phyloP scores from a whole-genome alignment of 2,888 invertebrate genomes.

The Pecten maximus region DNA sequence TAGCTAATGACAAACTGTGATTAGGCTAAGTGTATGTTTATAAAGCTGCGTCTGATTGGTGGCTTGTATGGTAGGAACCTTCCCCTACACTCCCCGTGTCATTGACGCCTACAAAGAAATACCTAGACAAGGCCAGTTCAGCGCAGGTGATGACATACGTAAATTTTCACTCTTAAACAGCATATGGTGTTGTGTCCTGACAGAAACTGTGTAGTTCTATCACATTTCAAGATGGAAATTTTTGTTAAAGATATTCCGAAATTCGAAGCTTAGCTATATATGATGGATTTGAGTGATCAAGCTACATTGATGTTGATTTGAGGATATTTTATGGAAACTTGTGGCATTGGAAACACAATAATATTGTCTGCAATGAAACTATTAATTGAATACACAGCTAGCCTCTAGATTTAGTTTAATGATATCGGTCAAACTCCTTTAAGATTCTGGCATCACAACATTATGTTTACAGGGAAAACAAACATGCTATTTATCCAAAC shows the following conservation, averaged over 20 bases:
- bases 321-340: neutral
- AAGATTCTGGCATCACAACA: neutral
- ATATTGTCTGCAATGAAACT: neutral
- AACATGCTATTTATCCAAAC: neutral
- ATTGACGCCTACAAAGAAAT: constrained; percentile 7
- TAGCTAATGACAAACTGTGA: neutral
- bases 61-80: neutral
- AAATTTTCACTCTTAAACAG: neutral
- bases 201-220: neutral
- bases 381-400: neutral
- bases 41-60: constrained; percentile 10
- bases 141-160: neutral
- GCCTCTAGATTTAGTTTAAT: neutral
- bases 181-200: neutral
- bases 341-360: neutral
- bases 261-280: too few relatives aligned
- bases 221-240: neutral
- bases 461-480: neutral
- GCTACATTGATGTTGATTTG: neutral
- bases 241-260: neutral
- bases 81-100: neutral
- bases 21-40: neutral
- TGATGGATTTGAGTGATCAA: too few relatives aligned
- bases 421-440: constrained; percentile 4
- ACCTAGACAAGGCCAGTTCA: neutral